Evolutionary conservation across 1,140 invertebrate species (phyloP), one percentile per base, ranked within the genome.

Genomic region (Conopomorpha cramerella): DNA sequence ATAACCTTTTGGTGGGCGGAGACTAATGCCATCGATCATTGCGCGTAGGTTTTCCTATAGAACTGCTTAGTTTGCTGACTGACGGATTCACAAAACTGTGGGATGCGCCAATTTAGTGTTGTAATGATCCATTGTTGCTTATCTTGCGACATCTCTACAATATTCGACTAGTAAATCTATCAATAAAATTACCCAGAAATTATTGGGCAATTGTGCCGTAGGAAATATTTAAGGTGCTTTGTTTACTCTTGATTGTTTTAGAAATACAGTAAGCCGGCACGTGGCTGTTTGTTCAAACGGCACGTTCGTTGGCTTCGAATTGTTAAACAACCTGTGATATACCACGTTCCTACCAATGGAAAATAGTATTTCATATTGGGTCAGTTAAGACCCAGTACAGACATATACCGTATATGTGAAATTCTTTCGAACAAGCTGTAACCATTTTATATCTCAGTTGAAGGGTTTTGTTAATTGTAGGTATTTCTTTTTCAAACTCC

Each of bases 181-280:
- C 10, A 23, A 23, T 23, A 10, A 23, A 39, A 27, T 26, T 15
- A 16, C 14, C 36, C 17, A 35, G 23, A 32, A 32, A 40, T 30
- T 36, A 11, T 23, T 23, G n/a, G n/a, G n/a, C n/a, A n/a, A 23
- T 23, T 23, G 10, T 23, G 19, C 19, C 10, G n/a, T n/a, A n/a
- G n/a, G n/a, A n/a, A 23, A 23, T 23, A 23, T 6, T 23, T 23
- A 6, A 23, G 19, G 4, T 23, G 4, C 19, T 18, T 15, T 8
- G 52, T 39, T 48, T 49, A 40, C 40, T 41, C 43, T 52, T n/a
- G n/a, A n/a, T 62, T 65, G 59, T 67, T 67, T 63, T 54, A 59
- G 55, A 63, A 64, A 64, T 56, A 62, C 48, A 46, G 47, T 34
- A 36, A 38, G 46, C 39, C 48, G 39, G 43, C 47, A 50, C 53